phyloP scores from a whole-genome alignment of 2,113 vertebrate genomes.

The Empidonax alnorum region DNA sequence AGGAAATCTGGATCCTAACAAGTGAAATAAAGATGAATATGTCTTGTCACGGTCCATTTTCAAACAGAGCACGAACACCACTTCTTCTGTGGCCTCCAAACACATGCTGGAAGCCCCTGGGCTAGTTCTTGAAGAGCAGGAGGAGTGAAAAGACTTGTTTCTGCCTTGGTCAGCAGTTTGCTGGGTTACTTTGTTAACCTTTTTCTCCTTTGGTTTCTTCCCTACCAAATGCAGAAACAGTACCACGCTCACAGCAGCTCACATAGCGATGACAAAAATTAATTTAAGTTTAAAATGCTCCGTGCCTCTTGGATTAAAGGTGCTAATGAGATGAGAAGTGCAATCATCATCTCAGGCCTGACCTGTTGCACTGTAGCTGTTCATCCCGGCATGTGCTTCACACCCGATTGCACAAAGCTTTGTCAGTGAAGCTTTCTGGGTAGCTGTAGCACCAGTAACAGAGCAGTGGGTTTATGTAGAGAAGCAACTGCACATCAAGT shows the following conservation, averaged over 20 bases:
- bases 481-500: neutral
- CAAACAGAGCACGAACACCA: neutral
- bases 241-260: neutral
- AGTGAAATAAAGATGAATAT: neutral
- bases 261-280: neutral
- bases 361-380: neutral
- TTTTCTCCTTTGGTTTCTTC: neutral
- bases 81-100: neutral
- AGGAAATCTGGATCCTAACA: neutral
- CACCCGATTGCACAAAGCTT: neutral
- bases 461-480: neutral
- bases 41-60: neutral
- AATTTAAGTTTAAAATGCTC: neutral
- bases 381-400: neutral
- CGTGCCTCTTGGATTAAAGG: neutral
- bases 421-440: neutral
- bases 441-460: neutral
- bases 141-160: neutral
- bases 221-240: neutral
- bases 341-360: neutral
- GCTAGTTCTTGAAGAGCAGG: neutral
- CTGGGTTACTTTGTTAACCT: neutral
- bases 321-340: conserved; percentile 13
- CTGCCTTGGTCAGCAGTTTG: neutral
- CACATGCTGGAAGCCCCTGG: neutral